phyloP scores from a whole-genome alignment of 2,113 vertebrate species.

The Halichoerus grypus region DNA sequence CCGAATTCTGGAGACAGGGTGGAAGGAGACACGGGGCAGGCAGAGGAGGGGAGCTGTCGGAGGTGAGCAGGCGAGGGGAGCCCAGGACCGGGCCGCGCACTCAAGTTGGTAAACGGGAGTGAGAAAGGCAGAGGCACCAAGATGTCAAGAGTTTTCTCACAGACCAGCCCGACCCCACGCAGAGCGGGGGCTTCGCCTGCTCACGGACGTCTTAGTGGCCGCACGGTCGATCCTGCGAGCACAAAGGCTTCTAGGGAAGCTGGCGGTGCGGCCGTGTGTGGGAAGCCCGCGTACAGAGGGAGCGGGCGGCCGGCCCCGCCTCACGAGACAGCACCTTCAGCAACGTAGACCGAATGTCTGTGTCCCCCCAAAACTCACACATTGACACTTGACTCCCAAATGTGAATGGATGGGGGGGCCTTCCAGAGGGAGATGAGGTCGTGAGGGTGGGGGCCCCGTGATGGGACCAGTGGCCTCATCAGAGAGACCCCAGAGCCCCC shows the following conservation, averaged over 20 bases:
- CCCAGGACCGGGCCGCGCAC: fast-evolving
- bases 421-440: not conserved
- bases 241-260: not conserved
- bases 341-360: not conserved
- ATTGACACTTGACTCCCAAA: not conserved
- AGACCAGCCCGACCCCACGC: not conserved
- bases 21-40: not conserved
- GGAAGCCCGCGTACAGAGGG: not conserved
- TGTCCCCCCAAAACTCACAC: not conserved
- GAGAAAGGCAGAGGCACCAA: not conserved
- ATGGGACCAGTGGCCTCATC: too few relatives aligned
- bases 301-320: fast-evolving
- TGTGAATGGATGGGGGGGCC: not conserved
- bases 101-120: fast-evolving
- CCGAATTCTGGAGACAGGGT: not conserved
- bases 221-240: not conserved
- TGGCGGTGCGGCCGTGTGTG: not conserved
- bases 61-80: not conserved
- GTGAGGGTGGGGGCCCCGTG: not conserved
- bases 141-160: not conserved
- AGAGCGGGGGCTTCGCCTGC: not conserved
- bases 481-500: not conserved
- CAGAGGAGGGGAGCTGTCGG: not conserved
- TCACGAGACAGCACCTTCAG: not conserved
- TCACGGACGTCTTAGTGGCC: not conserved